Evolutionary conservation across 2,888 invertebrate species (phyloP), one percentile per base, ranked within the genome.

Genomic region (Hirudinaria manillensis): DNA sequence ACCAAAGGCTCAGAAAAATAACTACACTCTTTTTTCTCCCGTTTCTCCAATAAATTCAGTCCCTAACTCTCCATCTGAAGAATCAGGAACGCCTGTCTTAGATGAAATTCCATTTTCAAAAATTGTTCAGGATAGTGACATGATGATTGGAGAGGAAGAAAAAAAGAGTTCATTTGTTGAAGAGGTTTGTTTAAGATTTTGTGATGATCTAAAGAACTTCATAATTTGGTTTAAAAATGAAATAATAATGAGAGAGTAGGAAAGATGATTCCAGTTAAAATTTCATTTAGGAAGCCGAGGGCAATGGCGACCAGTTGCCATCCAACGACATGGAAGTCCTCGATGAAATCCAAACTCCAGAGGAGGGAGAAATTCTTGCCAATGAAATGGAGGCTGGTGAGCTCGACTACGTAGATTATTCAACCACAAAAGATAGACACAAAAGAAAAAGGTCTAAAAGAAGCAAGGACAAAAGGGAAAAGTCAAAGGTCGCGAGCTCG

Each of bases 21-120:
- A 73, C 10, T 65, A 34, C n/a, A 56, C 65, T 7, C 65, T 73
- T 0, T 73, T 73, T 38, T 73, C 73, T 53, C 73, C 73, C 1
- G 73, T 73, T 10, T 73, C 73, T 3, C 73, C 73, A 19, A 65
- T 38, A 19, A 73, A 73, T 56, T 73, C 73, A 21, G 55, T 73
- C 24, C 73, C 73, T 2, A 55, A 73, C 65, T 73, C 73, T 29
- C 73, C 73, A 0, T 73, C 73, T 6, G 73, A 73, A 24, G 55
- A 53, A n/a, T 61, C 61, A n/a, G 73, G 73, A 27, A 73, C 73
- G 13, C 73, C 73, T 6, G 73, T 73, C 29, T 7, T 73, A 16
- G 73, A 73, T 38, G 73, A 73, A 36, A 24, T 36, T 13, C 73
- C 73, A 36, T 38, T 36, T 24, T 65, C 73, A 3, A 73, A 38